Conservation (phyloP, 2,113 vertebrate species). For the Anser brachyrhynchus region DNA sequence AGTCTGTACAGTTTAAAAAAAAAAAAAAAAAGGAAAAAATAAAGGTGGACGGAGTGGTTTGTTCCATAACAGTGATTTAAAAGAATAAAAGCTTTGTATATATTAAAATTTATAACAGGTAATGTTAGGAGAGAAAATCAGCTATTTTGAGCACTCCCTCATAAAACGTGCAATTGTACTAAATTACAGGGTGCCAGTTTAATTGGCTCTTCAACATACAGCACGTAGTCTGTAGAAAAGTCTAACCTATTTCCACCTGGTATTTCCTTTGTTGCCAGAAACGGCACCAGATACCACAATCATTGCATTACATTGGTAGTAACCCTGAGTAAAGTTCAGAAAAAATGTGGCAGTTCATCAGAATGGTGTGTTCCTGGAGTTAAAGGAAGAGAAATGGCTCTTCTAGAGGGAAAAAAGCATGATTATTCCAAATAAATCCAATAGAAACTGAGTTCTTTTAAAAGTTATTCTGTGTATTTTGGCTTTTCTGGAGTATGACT, state of each 20-base stretch:
- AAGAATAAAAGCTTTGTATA: constrained; percentile 80
- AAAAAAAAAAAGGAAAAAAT: constrained; percentile 46
- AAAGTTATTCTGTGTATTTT: not conserved
- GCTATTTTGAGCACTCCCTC: not conserved
- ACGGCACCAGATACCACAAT: not conserved
- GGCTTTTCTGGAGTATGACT: not conserved
- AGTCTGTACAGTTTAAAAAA: constrained; percentile 85
- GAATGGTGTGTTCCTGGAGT: not conserved
- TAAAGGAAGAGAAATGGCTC: not conserved
- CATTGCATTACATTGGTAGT: not conserved
- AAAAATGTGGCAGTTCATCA: not conserved
- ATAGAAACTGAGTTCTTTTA: not conserved
- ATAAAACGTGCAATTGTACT: not conserved
- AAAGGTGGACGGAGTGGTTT: constrained; percentile 82
- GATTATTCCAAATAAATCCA: not conserved
- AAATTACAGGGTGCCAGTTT: not conserved
- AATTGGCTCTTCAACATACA: not conserved
- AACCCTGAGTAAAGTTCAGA: not conserved
- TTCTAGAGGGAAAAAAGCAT: not conserved
- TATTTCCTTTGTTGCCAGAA: not conserved
- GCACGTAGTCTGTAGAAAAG: not conserved
- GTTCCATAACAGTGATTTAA: constrained; percentile 77
- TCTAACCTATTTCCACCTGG: not conserved
- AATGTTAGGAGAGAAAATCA: not conserved
- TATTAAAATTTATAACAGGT: constrained; percentile 75